These are phyloP conservation scores for Lota lota DNA, from an alignment of 2,113 vertebrate genomes.

Conservation along the genomic window DNA sequence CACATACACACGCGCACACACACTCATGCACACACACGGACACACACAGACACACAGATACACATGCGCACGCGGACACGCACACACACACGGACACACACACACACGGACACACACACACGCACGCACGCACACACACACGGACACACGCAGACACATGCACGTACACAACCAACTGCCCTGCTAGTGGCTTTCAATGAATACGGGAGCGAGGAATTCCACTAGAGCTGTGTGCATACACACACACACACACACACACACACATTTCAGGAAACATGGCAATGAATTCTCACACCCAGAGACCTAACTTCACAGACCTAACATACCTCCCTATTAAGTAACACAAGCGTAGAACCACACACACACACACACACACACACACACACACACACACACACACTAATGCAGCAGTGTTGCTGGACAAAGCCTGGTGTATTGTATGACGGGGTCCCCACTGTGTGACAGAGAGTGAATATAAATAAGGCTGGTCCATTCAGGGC, in stretches of 20 bases:
- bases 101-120: not conserved
- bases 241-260: no score
- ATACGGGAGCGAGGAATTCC: no score
- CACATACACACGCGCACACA: not conserved
- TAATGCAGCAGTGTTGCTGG: not conserved
- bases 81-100: not conserved
- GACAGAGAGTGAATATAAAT: not conserved
- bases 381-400: not conserved
- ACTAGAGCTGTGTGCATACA: no score
- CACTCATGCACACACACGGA: not conserved
- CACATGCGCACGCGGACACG: not conserved
- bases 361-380: not conserved
- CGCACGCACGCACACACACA: constrained; percentile 1
- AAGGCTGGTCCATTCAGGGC: not conserved
- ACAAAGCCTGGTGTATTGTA: not conserved
- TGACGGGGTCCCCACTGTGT: not conserved
- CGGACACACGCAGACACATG: not conserved
- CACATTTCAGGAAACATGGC: no score
- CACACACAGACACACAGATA: not conserved
- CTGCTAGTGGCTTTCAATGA: no score
- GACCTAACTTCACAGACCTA: no score
- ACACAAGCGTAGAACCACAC: no score
- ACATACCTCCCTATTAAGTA: no score
- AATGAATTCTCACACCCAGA: no score
- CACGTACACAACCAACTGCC: not conserved